Evolutionary conservation across 1,140 invertebrate genomes (phyloP).

Genomic region (Scaptomyza pallida): DNA sequence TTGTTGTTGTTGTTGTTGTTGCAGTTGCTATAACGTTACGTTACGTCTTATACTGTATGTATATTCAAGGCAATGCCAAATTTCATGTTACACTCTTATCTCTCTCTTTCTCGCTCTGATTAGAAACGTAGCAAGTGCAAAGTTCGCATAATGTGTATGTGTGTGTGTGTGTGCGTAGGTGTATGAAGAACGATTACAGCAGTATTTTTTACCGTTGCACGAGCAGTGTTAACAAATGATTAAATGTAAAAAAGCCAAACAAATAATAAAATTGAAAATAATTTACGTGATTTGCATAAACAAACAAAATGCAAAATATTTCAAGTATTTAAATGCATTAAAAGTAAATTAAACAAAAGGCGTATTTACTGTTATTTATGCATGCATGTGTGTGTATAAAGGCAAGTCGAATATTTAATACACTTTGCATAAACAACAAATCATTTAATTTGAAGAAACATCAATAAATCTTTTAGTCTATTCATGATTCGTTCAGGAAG

Average conservation of each 20-base stretch:
- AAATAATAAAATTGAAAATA: slow-evolving; percentile 33
- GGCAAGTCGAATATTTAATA: not conserved
- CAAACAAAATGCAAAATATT: slow-evolving; percentile 33
- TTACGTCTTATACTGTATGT: not conserved
- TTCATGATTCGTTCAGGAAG: too few relatives aligned
- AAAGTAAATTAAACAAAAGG: not conserved
- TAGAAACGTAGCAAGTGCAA: slow-evolving; percentile 30
- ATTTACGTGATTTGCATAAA: slow-evolving; percentile 72
- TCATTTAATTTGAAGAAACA: too few relatives aligned
- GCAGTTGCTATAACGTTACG: not conserved
- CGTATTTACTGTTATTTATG: not conserved
- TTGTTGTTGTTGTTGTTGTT: slow-evolving; percentile 15
- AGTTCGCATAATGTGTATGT: slow-evolving; percentile 11
- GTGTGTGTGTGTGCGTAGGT: too few relatives aligned
- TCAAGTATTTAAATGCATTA: not conserved
- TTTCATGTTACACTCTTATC: slow-evolving; percentile 34
- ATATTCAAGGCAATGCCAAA: slow-evolving; percentile 36
- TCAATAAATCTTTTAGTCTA: too few relatives aligned
- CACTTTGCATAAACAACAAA: not conserved
- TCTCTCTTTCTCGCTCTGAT: slow-evolving; percentile 3
- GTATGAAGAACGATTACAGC: too few relatives aligned
- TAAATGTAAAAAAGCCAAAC: not conserved
- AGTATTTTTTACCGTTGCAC: slow-evolving; percentile 60
- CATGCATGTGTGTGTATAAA: too few relatives aligned
- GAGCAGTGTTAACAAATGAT: slow-evolving; percentile 15